Base-by-base conservation (phyloP, 2,888 invertebrate species). In the Drosophila kanekoi region DNA sequence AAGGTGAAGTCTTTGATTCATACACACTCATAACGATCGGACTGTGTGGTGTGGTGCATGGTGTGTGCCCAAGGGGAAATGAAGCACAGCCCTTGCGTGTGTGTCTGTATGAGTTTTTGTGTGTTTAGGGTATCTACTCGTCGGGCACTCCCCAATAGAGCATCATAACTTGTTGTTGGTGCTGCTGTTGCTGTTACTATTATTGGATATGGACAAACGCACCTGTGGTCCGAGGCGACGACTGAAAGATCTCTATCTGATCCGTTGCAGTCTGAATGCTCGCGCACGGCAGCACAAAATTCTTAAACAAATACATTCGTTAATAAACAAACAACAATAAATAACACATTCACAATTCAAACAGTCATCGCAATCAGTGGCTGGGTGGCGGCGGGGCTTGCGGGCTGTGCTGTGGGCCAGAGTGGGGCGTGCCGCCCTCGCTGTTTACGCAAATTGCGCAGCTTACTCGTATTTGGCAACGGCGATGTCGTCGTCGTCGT, bases 401-500 rank as follows among this genome's bases (percentile, higher is more conserved):
- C 8, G 35, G 5, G 10, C n/a, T 4, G 10, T 8, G 10, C 0
- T 5, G 13, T 6, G 38, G 52, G 20, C 2, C 28, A 28, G 28
- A 8, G 2, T 28, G 28, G 28, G 54, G 71, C 56, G 52, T 53
- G 47, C 8, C 72, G 10, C 45, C 11, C 47, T 48, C 38, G 48
- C 45, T 64, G 53, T 54, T 53, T 72, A 49, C 33, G 38, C 16
- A 64, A 75, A 74, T 70, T 75, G 75, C 76, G 74, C 72, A 74
- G 76, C 74, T 59, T 59, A 56, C 61, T 45, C 72, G 52, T 71
- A 74, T 74, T 74, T 76, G 74, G 74, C 76, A 75, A 71, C 69
- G 38, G 40, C 38, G 49, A 23, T 18, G 52, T 40, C 48, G 52
- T 53, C 43, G 38, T 51, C 54, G 35, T 44, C 60, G 48, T 43